phyloP scores from a whole-genome alignment of 2,113 vertebrate genomes.

The Amblyornis subalaris region DNA sequence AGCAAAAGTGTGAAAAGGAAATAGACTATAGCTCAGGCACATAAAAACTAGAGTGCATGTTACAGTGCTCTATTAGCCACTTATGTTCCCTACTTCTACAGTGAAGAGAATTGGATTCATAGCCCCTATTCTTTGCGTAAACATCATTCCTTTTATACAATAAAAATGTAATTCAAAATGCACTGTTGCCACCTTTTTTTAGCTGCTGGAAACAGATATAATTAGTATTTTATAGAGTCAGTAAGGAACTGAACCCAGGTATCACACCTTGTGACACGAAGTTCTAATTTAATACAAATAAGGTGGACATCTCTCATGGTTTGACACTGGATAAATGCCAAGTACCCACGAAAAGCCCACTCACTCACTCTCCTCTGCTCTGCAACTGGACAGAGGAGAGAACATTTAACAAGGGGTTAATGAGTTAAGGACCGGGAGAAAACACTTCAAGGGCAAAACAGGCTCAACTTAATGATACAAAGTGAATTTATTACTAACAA shows the following conservation, averaged over 20 bases:
- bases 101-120: not conserved
- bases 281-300: not conserved
- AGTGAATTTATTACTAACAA: no score
- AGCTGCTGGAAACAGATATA: not conserved
- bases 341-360: no score
- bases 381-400: no score
- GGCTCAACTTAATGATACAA: no score
- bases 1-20: not conserved
- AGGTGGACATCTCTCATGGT: not conserved
- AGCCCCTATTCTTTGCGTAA: not conserved
- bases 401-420: no score
- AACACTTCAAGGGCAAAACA: no score
- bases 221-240: not conserved
- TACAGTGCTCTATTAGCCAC: not conserved
- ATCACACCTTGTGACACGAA: not conserved
- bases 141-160: not conserved
- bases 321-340: no score
- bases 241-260: not conserved
- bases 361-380: no score
- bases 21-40: not conserved
- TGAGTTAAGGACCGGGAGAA: no score
- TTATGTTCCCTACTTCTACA: not conserved
- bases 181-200: not conserved
- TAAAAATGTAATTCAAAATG: not conserved
- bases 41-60: not conserved